phyloP scores from a whole-genome alignment of 2,113 vertebrate species.

The Proteles cristata region DNA sequence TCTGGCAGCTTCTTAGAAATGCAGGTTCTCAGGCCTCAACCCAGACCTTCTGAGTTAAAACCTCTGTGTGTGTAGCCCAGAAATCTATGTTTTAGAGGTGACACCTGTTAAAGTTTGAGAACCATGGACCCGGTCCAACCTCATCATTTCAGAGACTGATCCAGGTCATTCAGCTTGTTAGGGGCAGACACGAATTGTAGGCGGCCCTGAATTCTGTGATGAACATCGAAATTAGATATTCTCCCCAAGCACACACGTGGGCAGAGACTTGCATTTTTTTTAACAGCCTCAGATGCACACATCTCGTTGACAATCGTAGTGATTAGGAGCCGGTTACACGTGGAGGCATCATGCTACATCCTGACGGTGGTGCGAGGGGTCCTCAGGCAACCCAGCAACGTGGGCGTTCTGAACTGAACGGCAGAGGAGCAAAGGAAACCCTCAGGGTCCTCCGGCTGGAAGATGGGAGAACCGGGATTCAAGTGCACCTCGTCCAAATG shows the following conservation, averaged over 20 bases:
- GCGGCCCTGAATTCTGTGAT: background rate
- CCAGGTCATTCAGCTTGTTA: background rate
- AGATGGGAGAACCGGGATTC: background rate
- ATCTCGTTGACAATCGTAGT: background rate
- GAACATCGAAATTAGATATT: background rate
- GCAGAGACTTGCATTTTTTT: background rate
- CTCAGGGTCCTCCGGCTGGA: fast-evolving
- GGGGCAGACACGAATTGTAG: background rate
- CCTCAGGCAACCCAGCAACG: background rate
- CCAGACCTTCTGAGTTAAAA: background rate
- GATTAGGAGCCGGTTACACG: fast-evolving
- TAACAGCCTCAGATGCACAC: background rate
- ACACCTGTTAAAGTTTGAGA: background rate
- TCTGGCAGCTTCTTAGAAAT: background rate
- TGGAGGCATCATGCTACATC: background rate
- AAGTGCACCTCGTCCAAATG: background rate
- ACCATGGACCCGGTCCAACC: too few species aligned
- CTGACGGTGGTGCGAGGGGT: background rate
- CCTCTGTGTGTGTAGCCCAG: background rate
- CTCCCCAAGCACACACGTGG: background rate
- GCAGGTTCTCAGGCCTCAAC: background rate
- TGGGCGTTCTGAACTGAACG: fast-evolving
- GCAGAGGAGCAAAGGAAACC: fast-evolving
- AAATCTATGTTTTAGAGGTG: background rate
- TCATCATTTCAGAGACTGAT: background rate